Evolutionary conservation across 2,113 vertebrate genomes (phyloP), one percentile per base, ranked within the genome.

Genomic region (Thomomys bottae): DNA sequence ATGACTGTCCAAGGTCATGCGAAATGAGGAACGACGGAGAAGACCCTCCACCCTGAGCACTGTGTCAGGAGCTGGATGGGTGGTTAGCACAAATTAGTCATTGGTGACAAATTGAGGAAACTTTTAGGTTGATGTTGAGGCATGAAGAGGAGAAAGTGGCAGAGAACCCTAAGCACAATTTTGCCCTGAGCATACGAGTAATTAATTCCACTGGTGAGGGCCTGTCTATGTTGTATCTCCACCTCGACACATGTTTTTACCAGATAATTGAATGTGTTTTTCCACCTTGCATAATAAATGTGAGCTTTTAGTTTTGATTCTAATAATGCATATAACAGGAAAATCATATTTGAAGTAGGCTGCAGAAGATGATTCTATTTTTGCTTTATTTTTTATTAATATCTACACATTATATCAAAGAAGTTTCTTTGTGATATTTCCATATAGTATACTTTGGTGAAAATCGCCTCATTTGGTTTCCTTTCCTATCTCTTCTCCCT

Each of bases 11-110:
- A 45, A 6, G 45, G 54, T 8, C 9, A 6, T 15, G 1, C 14
- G 5, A 0, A 14, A 1, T 28, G 32, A n/a, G 40, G 38, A 59
- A 30, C 17, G 5, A 8, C 40, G 23, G 1, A 11, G 36, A 24
- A 23, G 34, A 40, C 24, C 24, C 36, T 38, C 10, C 3, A 26
- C 10, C 21, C 21, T 26, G 20, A 26, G 40, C 80, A 26, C 28
- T 26, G 17, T 24, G 38, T 42, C n/a, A 59, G 82, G 36, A 73
- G 15, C 45, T 23, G 14, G 30, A 63, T 21, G 18, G 8, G 17
- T 14, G 14, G 28, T 67, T n/a, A 23, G 11, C 28, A 32, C 68
- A 63, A 45, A 70, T 75, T 32, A 23, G 38, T n/a, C 11, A 75
- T 17, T 28, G 73, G 36, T 68, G 70, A 67, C 30, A 80, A 64